Conservation (phyloP, 2,888 invertebrate species). For the Silvanus unidentatus region DNA sequence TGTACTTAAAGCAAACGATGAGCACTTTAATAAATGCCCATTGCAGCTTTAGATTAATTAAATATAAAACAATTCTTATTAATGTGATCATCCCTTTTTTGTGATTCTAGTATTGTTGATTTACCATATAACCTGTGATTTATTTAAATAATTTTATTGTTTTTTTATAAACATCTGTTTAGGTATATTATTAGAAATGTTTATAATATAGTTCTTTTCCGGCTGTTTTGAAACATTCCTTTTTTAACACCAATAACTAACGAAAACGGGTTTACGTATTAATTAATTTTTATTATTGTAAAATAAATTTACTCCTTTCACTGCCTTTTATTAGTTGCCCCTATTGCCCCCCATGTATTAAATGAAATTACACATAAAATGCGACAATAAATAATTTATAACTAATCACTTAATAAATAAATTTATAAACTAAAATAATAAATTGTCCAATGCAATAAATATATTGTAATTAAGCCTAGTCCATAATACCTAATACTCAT, state of each 20-base stretch:
- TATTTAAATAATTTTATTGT: neutral
- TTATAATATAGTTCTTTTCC: neutral
- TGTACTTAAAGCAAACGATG: neutral
- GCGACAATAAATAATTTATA: too few relatives aligned
- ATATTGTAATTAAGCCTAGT: slow-evolving; percentile 1
- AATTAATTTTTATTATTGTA: neutral
- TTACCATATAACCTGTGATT: slow-evolving; percentile 6
- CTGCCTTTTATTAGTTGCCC: slow-evolving; percentile 1
- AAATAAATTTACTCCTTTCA: neutral
- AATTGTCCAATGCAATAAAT: slow-evolving; percentile 4
- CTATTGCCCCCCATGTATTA: too few relatives aligned
- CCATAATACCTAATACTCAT: slow-evolving; percentile 2
- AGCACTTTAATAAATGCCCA: neutral
- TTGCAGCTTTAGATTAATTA: neutral
- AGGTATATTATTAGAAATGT: neutral
- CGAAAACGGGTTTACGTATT: neutral
- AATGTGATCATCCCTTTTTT: slow-evolving; percentile 1
- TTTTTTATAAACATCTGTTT: neutral
- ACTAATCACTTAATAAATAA: too few relatives aligned
- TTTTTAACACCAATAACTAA: neutral
- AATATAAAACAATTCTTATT: neutral
- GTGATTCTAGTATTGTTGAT: neutral
- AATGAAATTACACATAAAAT: too few relatives aligned
- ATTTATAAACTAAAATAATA: neutral
- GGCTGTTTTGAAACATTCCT: neutral